Conservation (phyloP, 2,888 invertebrate species). For the Resseliella maxima region DNA sequence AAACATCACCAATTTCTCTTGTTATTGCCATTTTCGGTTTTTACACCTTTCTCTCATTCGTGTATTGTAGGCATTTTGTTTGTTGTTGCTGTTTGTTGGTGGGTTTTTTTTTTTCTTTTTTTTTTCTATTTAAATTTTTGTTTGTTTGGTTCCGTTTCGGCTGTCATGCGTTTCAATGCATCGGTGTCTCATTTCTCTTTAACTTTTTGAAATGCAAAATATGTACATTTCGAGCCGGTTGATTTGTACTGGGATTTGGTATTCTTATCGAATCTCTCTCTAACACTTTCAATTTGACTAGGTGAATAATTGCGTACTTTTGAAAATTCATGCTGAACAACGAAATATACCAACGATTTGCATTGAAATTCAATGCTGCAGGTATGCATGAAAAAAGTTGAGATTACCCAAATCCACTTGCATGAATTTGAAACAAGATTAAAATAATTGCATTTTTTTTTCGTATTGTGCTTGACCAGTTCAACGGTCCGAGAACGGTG, state of each 20-base stretch:
- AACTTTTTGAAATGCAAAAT: not conserved
- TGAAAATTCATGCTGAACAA: not conserved
- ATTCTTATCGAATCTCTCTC: not conserved
- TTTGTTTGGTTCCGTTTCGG: too few relatives aligned
- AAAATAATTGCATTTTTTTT: conserved; percentile 29
- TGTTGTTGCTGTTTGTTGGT: not conserved
- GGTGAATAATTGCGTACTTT: conserved; percentile 7
- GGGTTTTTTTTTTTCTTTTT: not conserved
- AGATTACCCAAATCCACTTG: not conserved
- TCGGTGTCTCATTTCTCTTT: too few relatives aligned
- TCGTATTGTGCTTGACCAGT: not conserved
- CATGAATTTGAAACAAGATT: conserved; percentile 28
- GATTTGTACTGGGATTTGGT: conserved; percentile 35
- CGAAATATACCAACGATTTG: not conserved
- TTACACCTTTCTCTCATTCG: conserved; percentile 5
- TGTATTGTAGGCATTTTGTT: not conserved
- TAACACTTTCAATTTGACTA: not conserved
- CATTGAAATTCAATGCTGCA: not conserved
- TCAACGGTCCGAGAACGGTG: not conserved
- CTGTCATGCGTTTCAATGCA: too few relatives aligned
- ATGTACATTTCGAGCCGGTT: not conserved
- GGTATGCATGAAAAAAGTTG: conserved; percentile 36
- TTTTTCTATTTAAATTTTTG: too few relatives aligned
- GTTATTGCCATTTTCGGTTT: conserved; percentile 36
- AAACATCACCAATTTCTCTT: conserved; percentile 39